Evolutionary conservation across 1,140 invertebrate species (phyloP).

Genomic region (Drosophila simulans): DNA sequence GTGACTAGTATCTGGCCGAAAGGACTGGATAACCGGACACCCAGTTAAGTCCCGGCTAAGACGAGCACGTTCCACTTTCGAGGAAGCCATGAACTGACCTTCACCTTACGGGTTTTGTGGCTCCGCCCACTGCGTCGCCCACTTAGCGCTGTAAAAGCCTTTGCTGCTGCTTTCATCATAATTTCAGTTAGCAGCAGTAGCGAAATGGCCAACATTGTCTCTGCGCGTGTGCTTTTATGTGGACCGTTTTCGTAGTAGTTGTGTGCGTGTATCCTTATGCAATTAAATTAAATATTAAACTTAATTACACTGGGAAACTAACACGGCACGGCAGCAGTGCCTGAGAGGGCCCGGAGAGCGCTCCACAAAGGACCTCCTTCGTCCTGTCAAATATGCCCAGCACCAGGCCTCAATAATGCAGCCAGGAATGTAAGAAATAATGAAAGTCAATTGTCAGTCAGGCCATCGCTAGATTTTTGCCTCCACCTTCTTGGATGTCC

Average conservation of each 20-base stretch:
- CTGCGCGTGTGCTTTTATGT: constrained; percentile 71
- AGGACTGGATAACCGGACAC: constrained; percentile 15
- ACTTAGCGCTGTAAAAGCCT: constrained; percentile 24
- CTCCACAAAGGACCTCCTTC: constrained; percentile 34
- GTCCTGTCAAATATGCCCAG: constrained; percentile 70
- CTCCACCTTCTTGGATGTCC: constrained; percentile 22
- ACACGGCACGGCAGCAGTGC: constrained; percentile 53
- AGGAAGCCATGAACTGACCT: constrained; percentile 49
- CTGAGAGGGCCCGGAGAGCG: neutral
- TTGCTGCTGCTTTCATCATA: constrained; percentile 70
- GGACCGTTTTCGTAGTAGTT: constrained; percentile 22
- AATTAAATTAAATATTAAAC: constrained; percentile 84
- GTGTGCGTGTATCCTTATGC: constrained; percentile 67
- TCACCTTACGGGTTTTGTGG: constrained; percentile 44
- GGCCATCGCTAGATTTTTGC: constrained; percentile 47
- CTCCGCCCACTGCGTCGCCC: constrained; percentile 11
- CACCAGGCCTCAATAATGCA: constrained; percentile 79
- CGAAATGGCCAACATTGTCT: constrained; percentile 64
- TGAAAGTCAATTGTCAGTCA: constrained; percentile 80
- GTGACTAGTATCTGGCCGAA: constrained; percentile 22
- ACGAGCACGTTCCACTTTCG: constrained; percentile 44
- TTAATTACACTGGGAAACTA: constrained; percentile 79
- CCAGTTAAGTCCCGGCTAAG: constrained; percentile 35
- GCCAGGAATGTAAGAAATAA: constrained; percentile 78
- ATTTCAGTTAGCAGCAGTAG: constrained; percentile 58